Conservation (phyloP, 2,113 vertebrate genomes). For the Stegostoma tigrinum region DNA sequence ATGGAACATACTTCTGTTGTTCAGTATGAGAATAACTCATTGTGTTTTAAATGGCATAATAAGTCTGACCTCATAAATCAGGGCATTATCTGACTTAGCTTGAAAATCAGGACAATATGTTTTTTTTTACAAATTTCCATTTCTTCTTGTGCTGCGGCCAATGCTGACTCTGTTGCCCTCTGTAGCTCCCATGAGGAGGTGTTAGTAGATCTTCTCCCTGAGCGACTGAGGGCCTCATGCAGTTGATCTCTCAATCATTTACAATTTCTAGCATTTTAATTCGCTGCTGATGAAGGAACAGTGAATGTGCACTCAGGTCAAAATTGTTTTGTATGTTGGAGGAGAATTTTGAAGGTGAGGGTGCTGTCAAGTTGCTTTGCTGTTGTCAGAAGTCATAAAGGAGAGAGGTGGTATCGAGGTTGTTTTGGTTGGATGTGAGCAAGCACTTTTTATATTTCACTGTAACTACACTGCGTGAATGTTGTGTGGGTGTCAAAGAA, state of each 20-base stretch:
- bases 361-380: not conserved
- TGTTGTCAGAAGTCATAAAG: not conserved
- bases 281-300: not conserved
- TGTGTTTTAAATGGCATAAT: not conserved
- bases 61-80: not conserved
- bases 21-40: not conserved
- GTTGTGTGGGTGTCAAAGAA: not conserved
- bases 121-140: not conserved
- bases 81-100: not conserved
- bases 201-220: not conserved
- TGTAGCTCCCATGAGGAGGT: not conserved
- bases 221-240: not conserved
- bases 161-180: not conserved
- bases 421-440: not conserved
- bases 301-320: not conserved
- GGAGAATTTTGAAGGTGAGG: not conserved
- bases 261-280: not conserved
- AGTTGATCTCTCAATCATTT: not conserved
- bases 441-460: not conserved
- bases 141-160: not conserved
- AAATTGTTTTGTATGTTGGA: not conserved
- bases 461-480: not conserved
- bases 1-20: not conserved
- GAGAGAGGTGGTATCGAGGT: not conserved
- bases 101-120: not conserved